Evolutionary conservation across 2,888 invertebrate genomes (phyloP), one percentile per base, ranked within the genome.

Genomic region (Brachylomia viminalis): DNA sequence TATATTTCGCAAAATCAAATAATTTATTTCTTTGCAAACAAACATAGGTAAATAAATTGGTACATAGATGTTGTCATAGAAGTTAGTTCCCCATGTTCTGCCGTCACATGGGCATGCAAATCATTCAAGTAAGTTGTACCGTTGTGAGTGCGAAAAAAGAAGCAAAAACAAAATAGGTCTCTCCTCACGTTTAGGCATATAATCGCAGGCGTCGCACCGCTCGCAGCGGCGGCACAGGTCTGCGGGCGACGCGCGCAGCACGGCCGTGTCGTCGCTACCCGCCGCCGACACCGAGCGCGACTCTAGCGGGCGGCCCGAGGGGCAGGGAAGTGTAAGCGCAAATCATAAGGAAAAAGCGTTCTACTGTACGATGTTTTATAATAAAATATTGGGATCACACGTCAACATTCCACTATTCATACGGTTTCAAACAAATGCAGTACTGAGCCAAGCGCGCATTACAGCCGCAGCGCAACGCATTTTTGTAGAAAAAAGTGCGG

Each of bases 191-290:
- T 75, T 83, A 10, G 65, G 69, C 72, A 81, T 56, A 64, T 84
- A 87, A 8, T 80, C 90, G 72, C 77, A 79, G 61, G 85, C 89
- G 54, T 93, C 91, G 81, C 92, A 92, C 59, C 91, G 88, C 62
- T 91, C 91, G 85, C 91, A 92, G 58, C 92, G 89, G 6, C 79
- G 75, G 71, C 54, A 89, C 81, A 68, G 33, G 0, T 80, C 80
- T 56, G 90, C 88, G 74, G 93, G 91, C 76, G 94, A 92, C 38
- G 92, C 91, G 77, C 93, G 92, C 82, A 92, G 79, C 70, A 90
- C 86, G 68, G 92, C 91, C 75, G 95, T 93, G 86, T 95, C 95
- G 87, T 94, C 95, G 80, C 93, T 91, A 74, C 90, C 92, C 62
- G 91, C 92, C 77, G 90, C 89, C 11, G 94, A 93, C 76, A 90